Percentiles rank a stretch among this genome's conserved stretches.
Evolutionary conservation across 1,140 invertebrate species (phyloP).

Genomic region (Hyposmocoma kahamanoa): DNA sequence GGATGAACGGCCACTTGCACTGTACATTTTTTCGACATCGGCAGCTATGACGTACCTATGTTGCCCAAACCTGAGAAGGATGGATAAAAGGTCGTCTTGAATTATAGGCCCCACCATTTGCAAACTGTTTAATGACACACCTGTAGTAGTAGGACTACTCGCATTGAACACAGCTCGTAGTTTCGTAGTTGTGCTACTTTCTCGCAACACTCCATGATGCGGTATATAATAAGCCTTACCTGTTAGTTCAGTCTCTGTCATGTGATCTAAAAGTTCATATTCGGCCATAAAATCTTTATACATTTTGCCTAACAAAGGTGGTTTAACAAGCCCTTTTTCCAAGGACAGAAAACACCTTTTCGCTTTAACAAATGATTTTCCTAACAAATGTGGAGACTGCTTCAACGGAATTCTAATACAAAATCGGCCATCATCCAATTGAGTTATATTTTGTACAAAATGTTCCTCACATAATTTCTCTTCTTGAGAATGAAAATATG

Average conservation of each 20-base stretch:
- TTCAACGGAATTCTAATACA: constrained; percentile 20
- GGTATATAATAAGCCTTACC: background rate
- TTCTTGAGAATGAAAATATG: background rate
- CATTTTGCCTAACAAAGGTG: constrained; percentile 10
- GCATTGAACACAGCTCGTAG: background rate
- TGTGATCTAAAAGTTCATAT: constrained; percentile 19
- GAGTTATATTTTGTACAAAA: constrained; percentile 17
- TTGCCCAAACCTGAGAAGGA: background rate
- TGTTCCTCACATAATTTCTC: constrained; percentile 16
- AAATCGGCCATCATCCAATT: constrained; percentile 15
- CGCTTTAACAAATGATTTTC: constrained; percentile 16
- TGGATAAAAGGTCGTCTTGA: background rate
- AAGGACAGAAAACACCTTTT: constrained; percentile 20
- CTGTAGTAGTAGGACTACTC: background rate
- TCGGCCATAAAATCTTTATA: constrained; percentile 26
- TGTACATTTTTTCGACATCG: constrained; percentile 17
- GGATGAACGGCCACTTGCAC: too few species aligned
- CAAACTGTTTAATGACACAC: background rate
- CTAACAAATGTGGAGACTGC: constrained; percentile 8
- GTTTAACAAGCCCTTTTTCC: too few species aligned
- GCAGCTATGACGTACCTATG: background rate
- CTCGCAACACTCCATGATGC: background rate
- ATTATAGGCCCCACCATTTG: background rate
- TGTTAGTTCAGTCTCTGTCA: constrained; percentile 7
- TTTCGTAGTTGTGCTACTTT: background rate